A percentile compares a stretch with the other conserved stretches of the same genome.
Conservation (phyloP, 2,888 invertebrate species). For the Tenthredo distinguenda region DNA sequence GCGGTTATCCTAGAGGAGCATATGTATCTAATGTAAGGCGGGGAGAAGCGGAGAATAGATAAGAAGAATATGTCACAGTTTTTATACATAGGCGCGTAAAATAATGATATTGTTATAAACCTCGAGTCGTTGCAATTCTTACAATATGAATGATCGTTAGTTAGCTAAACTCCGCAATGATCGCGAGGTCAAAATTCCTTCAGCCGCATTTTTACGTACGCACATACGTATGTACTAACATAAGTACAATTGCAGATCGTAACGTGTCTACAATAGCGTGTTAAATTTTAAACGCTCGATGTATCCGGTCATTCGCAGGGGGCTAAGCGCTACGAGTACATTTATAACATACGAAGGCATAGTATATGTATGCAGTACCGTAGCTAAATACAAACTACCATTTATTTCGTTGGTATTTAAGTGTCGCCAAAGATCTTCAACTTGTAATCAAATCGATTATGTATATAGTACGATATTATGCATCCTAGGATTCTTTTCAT, state of each 20-base stretch:
- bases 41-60: background rate
- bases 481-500: background rate
- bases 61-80: background rate
- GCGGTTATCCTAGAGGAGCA: background rate
- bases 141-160: background rate
- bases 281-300: slow-evolving; percentile 40
- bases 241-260: slow-evolving; percentile 3
- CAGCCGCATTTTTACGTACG: background rate
- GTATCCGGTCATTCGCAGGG: slow-evolving; percentile 39
- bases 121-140: background rate
- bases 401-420: background rate
- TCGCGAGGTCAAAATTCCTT: background rate
- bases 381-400: background rate
- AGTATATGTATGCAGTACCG: background rate
- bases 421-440: background rate
- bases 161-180: background rate
- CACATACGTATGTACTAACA: background rate
- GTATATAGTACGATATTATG: background rate
- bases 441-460: background rate
- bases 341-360: background rate
- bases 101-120: background rate
- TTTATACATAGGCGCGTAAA: background rate
- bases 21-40: background rate
- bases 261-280: slow-evolving; percentile 35
- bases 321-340: background rate